phyloP scores from a whole-genome alignment of 2,113 vertebrate genomes.

The Hylia prasina region DNA sequence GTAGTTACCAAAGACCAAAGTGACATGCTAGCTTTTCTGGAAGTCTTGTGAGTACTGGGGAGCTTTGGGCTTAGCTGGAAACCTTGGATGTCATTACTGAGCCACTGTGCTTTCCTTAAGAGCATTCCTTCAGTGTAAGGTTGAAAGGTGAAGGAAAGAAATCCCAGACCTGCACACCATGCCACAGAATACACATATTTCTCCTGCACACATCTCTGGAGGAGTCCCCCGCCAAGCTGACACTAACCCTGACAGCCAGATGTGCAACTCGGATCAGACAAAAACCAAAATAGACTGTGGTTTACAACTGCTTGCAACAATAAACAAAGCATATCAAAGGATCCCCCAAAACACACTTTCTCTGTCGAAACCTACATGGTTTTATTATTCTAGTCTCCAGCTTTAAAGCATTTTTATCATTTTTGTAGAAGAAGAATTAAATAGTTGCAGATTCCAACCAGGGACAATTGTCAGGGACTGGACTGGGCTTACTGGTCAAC shows the following conservation, averaged over 20 bases:
- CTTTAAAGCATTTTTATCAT: conserved; percentile 60
- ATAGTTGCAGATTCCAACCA: conserved; percentile 21
- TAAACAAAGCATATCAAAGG: conserved; percentile 47
- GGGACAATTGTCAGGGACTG: conserved; percentile 28
- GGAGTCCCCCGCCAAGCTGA: background rate
- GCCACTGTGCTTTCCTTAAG: background rate
- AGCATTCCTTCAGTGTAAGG: background rate
- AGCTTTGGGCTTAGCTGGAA: background rate
- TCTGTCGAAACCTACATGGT: conserved; percentile 12
- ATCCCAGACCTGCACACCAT: background rate
- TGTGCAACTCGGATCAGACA: background rate
- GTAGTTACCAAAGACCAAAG: background rate
- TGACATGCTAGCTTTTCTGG: background rate
- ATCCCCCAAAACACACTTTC: conserved; percentile 18
- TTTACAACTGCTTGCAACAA: conserved; percentile 41
- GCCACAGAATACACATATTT: background rate
- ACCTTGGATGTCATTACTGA: background rate
- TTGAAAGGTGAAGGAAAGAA: conserved; percentile 22
- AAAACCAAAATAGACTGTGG: conserved; percentile 38
- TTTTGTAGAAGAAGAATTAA: conserved; percentile 29
- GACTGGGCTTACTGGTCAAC: conserved; percentile 14
- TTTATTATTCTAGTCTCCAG: conserved; percentile 46
- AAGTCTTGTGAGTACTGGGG: background rate
- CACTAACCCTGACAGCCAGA: conserved; percentile 8
- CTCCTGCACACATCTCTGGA: background rate